Evolutionary conservation across 2,888 invertebrate species (phyloP).

Genomic region (Busseola fusca): DNA sequence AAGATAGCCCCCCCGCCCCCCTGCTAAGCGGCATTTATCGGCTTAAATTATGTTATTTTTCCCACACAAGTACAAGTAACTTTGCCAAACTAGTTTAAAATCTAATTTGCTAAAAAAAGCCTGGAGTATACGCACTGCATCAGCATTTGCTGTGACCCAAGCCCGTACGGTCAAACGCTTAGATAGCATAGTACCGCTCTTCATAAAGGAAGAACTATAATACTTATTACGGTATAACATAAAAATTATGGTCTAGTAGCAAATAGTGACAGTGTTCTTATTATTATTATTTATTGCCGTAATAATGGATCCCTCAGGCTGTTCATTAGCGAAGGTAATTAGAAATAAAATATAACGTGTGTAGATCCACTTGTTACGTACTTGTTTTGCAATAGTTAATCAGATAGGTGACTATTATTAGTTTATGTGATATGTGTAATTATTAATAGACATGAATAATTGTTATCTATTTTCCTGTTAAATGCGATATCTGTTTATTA

Average conservation of each 20-base stretch:
- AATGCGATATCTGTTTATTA: background rate
- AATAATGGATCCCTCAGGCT: slow-evolving; percentile 31
- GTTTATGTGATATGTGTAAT: slow-evolving; percentile 17
- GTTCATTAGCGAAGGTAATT: slow-evolving; percentile 31
- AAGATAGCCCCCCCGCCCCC: too few relatives aligned
- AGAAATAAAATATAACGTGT: slow-evolving; percentile 27
- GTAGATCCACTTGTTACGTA: background rate
- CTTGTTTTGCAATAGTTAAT: slow-evolving; percentile 18
- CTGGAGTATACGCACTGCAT: background rate
- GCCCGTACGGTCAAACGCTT: slow-evolving; percentile 8
- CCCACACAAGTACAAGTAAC: too few relatives aligned
- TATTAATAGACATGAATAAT: background rate
- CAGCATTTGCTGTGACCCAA: slow-evolving; percentile 17
- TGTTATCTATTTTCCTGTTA: background rate
- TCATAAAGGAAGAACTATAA: slow-evolving; percentile 17
- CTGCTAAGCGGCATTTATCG: too few relatives aligned
- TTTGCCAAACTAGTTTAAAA: too few relatives aligned
- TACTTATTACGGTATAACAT: slow-evolving; percentile 17
- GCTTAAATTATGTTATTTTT: too few relatives aligned
- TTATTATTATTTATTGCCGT: slow-evolving; percentile 5
- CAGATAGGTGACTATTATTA: slow-evolving; percentile 25
- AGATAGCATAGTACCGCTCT: slow-evolving; percentile 30
- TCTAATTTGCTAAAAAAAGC: background rate
- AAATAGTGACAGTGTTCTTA: slow-evolving; percentile 26
- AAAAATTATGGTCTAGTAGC: slow-evolving; percentile 35